These are phyloP conservation scores for Chelmon rostratus DNA, from an alignment of 2,797 vertebrate genomes.

Conservation along the genomic window DNA sequence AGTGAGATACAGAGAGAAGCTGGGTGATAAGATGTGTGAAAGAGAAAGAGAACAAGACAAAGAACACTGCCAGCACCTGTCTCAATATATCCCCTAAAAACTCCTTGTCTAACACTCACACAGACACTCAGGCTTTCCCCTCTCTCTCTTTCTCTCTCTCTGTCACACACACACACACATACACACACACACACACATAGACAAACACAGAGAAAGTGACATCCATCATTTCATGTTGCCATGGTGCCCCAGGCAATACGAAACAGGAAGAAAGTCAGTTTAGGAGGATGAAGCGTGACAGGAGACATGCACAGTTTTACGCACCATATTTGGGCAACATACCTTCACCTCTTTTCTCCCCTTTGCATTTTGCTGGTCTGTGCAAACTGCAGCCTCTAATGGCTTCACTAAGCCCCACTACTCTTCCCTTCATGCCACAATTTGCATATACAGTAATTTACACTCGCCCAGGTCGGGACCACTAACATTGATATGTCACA, in stretches of 20 bases:
- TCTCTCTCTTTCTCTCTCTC: background rate
- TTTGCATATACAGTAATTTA: slow-evolving; percentile 11
- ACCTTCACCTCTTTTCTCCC: background rate
- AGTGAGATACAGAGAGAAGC: background rate
- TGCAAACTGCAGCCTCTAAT: slow-evolving; percentile 11
- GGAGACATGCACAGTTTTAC: slow-evolving; percentile 20
- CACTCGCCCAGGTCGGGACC: background rate
- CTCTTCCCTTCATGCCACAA: slow-evolving; percentile 6
- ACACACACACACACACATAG: slow-evolving; percentile 11
- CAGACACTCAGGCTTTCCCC: background rate
- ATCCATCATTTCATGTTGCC: slow-evolving; percentile 61
- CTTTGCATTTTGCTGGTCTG: background rate
- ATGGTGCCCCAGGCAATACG: slow-evolving; percentile 45
- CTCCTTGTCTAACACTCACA: slow-evolving; percentile 23
- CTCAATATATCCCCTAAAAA: slow-evolving; percentile 23
- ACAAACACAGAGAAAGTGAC: slow-evolving; percentile 33
- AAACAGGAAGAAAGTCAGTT: slow-evolving; percentile 45
- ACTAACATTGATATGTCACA: background rate
- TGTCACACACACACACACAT: background rate
- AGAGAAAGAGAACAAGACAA: slow-evolving; percentile 26
- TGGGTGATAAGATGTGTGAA: slow-evolving; percentile 21
- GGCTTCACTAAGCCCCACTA: slow-evolving; percentile 1
- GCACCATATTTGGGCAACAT: background rate
- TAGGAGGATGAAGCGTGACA: slow-evolving; percentile 43
- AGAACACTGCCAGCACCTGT: slow-evolving; percentile 5